A percentile compares a stretch with the other conserved stretches of the same genome.
Conservation (phyloP, 2,113 vertebrate species). For the Pteropus alecto region DNA sequence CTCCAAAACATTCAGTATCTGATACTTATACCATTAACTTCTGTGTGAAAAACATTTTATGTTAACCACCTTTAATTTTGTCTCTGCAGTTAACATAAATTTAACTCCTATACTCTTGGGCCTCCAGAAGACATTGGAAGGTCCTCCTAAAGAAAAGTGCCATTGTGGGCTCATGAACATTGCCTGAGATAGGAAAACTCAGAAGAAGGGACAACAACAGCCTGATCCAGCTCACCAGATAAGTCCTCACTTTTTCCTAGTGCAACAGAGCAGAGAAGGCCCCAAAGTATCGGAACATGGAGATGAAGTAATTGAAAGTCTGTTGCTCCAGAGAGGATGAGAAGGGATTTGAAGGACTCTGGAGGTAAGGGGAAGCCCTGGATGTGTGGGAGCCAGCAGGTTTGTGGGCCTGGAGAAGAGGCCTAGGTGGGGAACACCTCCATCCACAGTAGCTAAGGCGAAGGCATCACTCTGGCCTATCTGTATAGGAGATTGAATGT, state of each 20-base stretch:
- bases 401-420: neutral
- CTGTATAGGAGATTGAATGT: neutral
- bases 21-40: neutral
- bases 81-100: neutral
- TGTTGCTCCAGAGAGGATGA: neutral
- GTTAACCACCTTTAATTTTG: neutral
- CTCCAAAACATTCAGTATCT: neutral
- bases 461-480: neutral
- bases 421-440: neutral
- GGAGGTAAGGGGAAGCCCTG: neutral
- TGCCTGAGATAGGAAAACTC: neutral
- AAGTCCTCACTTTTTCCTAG: neutral
- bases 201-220: neutral
- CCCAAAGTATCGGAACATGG: neutral
- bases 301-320: neutral
- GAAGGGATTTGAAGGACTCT: neutral
- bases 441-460: neutral
- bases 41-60: neutral
- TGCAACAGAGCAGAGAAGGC: neutral
- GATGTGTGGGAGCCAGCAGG: neutral
- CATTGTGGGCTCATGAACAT: rapidly evolving
- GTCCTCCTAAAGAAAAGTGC: neutral
- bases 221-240: no score
- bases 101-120: neutral
- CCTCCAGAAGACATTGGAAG: neutral